phyloP scores from a whole-genome alignment of 2,797 vertebrate genomes.

The Chelon auratus region DNA sequence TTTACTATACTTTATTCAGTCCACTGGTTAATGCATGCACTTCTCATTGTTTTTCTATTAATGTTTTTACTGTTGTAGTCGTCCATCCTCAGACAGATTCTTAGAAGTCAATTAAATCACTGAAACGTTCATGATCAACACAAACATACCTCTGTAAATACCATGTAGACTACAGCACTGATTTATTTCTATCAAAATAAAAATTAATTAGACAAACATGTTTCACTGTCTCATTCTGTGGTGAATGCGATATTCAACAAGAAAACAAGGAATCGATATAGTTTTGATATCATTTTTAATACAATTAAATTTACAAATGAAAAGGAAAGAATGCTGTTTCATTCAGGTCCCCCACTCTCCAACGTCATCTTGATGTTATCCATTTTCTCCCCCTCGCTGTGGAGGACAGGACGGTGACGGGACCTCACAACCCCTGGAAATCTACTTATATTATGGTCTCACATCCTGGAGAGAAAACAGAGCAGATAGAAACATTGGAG shows the following conservation, averaged over 20 bases:
- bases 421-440: constrained; percentile 43
- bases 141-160: constrained; percentile 66
- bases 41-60: constrained; percentile 33
- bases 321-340: constrained; percentile 31
- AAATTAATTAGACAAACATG: constrained; percentile 40
- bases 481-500: neutral
- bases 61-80: constrained; percentile 32
- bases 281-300: constrained; percentile 65
- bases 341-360: constrained; percentile 43
- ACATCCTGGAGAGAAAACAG: constrained; percentile 61
- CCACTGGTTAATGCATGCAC: constrained; percentile 56
- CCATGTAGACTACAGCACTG: constrained; percentile 27
- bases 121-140: constrained; percentile 28
- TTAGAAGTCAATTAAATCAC: constrained; percentile 1
- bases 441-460: constrained; percentile 47
- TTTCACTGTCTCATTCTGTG: constrained; percentile 16
- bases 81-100: neutral
- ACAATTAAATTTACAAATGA: constrained; percentile 74
- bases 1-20: constrained; percentile 1
- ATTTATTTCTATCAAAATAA: constrained; percentile 70
- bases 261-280: neutral
- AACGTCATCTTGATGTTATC: constrained; percentile 52
- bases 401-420: constrained; percentile 27
- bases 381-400: constrained; percentile 26
- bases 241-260: neutral